A percentile compares a stretch with the other conserved stretches of the same genome.
Evolutionary conservation across 1,140 invertebrate genomes (phyloP).

Genomic region (Scaptomyza graminum): DNA sequence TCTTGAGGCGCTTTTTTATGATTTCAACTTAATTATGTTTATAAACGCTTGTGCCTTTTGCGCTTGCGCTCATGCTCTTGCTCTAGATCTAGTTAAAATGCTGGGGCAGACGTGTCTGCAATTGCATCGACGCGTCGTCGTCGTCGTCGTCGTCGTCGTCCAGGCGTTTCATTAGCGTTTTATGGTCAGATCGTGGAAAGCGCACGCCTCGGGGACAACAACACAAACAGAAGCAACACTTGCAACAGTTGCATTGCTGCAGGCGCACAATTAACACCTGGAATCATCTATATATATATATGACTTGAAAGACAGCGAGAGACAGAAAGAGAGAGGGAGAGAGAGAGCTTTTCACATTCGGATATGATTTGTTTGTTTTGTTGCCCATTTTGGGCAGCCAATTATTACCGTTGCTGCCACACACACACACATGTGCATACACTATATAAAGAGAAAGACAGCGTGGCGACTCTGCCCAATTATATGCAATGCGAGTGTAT

Average conservation of each 20-base stretch:
- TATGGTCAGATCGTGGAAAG: slow-evolving; percentile 38
- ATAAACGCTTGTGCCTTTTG: slow-evolving; percentile 56
- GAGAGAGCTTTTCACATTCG: slow-evolving; percentile 40
- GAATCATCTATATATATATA: slow-evolving; percentile 1
- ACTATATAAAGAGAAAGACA: slow-evolving; percentile 33
- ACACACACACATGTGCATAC: slow-evolving; percentile 8
- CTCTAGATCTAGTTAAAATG: slow-evolving; percentile 63
- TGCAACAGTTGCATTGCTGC: slow-evolving; percentile 35
- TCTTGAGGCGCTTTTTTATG: slow-evolving; percentile 70
- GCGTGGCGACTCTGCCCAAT: slow-evolving; percentile 72
- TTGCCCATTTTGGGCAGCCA: slow-evolving; percentile 38
- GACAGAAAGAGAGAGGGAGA: background rate
- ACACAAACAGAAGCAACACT: slow-evolving; percentile 2
- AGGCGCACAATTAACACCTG: slow-evolving; percentile 49
- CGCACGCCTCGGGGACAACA: slow-evolving; percentile 41
- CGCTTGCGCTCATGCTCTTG: slow-evolving; percentile 27
- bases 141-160: background rate
- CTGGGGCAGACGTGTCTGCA: slow-evolving; percentile 36
- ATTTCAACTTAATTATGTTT: slow-evolving; percentile 81
- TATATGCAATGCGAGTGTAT: slow-evolving; percentile 68
- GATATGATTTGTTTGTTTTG: slow-evolving; percentile 29
- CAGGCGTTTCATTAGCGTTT: slow-evolving; percentile 48
- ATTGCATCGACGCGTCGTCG: slow-evolving; percentile 12
- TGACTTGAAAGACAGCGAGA: background rate
- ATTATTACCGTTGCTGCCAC: slow-evolving; percentile 38